A percentile compares a stretch with the other conserved stretches of the same genome.
Evolutionary conservation across 1,140 invertebrate species (phyloP).

Genomic region (Drosophila pseudoobscura): DNA sequence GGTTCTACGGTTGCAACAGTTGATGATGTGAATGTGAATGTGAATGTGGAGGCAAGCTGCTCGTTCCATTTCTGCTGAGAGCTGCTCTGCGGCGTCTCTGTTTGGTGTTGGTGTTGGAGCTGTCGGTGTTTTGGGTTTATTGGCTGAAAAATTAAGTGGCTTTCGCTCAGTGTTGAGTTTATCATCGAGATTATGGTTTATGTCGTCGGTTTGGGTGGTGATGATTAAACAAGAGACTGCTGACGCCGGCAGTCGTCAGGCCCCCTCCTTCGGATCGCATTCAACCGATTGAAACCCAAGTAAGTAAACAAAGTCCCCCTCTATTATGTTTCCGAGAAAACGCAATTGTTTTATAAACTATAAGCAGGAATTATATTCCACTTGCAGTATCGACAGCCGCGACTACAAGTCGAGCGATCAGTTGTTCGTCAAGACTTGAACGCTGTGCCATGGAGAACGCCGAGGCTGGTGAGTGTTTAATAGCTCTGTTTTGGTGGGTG

Average conservation of each 20-base stretch:
- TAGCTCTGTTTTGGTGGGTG: background rate
- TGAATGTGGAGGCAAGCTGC: constrained; percentile 19
- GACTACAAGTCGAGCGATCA: too few species aligned
- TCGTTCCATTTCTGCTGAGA: background rate
- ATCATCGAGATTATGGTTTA: constrained; percentile 55
- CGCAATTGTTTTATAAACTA: too few species aligned
- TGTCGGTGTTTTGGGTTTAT: constrained; percentile 47
- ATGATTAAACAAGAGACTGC: constrained; percentile 9
- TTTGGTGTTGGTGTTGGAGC: constrained; percentile 41
- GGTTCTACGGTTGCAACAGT: constrained; percentile 30
- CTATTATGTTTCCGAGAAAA: too few species aligned
- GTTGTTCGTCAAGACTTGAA: too few species aligned
- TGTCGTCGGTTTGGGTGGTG: background rate
- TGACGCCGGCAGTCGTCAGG: too few species aligned
- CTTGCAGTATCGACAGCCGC: too few species aligned
- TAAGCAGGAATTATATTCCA: too few species aligned
- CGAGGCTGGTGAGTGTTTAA: too few species aligned
- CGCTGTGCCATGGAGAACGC: too few species aligned
- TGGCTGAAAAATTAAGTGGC: constrained; percentile 64
- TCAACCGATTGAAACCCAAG: too few species aligned
- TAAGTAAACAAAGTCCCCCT: too few species aligned
- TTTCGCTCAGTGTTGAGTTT: constrained; percentile 38
- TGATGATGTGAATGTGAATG: constrained; percentile 35
- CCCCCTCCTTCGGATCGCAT: too few species aligned
- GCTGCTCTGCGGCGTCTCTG: constrained; percentile 7